phyloP scores from a whole-genome alignment of 2,888 invertebrate genomes.

The Eupithecia dodoneata region DNA sequence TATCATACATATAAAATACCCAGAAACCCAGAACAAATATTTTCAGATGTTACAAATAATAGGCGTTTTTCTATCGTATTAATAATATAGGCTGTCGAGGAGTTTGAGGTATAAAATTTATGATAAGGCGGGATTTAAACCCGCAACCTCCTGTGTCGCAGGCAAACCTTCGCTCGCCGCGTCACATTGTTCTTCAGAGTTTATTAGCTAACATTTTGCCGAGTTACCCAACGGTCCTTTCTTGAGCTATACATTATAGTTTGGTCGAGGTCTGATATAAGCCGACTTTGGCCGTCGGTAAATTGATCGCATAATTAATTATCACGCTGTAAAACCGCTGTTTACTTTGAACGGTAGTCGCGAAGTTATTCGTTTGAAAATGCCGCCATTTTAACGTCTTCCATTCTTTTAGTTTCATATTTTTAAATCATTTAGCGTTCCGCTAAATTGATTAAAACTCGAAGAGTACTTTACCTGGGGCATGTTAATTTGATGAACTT shows the following conservation, averaged over 20 bases:
- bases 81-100: no score
- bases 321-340: constrained; percentile 61
- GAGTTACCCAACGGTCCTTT: constrained; percentile 15
- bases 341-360: constrained; percentile 67
- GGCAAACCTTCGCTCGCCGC: no score
- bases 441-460: not conserved
- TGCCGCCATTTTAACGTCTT: constrained; percentile 24
- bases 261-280: constrained; percentile 53
- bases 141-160: no score
- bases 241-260: constrained; percentile 45
- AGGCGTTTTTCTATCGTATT: no score
- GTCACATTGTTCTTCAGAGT: no score
- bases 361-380: constrained; percentile 47
- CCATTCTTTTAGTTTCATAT: constrained; percentile 19
- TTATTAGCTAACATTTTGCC: not conserved
- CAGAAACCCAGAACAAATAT: no score
- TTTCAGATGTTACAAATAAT: no score
- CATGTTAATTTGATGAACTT: not conserved
- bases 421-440: not conserved
- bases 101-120: no score
- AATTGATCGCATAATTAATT: constrained; percentile 71
- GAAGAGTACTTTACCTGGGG: not conserved
- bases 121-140: no score
- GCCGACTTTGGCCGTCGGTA: constrained; percentile 57
- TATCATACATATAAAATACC: no score